Evolutionary conservation across 1,140 invertebrate species (phyloP).

Genomic region (Drosophila equinoxialis): DNA sequence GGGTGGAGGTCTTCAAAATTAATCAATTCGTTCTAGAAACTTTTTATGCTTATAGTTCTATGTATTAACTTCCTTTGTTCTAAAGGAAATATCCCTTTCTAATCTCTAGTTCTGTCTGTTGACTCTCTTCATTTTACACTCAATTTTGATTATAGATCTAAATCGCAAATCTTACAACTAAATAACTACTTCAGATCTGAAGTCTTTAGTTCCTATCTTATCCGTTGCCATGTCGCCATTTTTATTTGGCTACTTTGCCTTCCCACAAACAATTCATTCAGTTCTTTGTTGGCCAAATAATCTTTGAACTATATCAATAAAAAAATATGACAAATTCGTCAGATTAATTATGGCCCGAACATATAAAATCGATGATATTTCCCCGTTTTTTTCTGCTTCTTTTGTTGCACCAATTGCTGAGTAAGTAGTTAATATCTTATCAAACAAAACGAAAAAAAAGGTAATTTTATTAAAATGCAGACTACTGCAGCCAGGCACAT

Average conservation of each 20-base stretch:
- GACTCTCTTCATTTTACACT: no score
- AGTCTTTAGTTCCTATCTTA: conserved; percentile 6
- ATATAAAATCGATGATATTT: neutral
- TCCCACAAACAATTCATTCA: neutral
- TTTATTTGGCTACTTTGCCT: neutral
- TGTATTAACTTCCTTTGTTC: neutral
- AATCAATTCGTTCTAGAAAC: conserved; percentile 3
- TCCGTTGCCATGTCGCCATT: neutral
- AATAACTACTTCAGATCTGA: neutral
- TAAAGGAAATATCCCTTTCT: neutral
- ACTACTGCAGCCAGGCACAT: neutral
- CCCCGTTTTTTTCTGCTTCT: neutral
- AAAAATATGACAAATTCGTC: neutral
- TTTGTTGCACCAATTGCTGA: neutral
- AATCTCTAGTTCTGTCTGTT: no score
- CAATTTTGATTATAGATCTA: no score
- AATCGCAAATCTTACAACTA: neutral
- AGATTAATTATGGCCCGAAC: neutral
- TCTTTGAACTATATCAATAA: neutral
- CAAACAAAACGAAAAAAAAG: neutral
- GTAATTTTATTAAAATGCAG: neutral
- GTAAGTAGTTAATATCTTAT: conserved; percentile 8
- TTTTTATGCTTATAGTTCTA: no score
- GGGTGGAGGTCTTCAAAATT: neutral
- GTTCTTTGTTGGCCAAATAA: conserved; percentile 1